A percentile compares a stretch with the other conserved stretches of the same genome.
phyloP scores from a whole-genome alignment of 2,113 vertebrate genomes.

The Stercorarius parasiticus region DNA sequence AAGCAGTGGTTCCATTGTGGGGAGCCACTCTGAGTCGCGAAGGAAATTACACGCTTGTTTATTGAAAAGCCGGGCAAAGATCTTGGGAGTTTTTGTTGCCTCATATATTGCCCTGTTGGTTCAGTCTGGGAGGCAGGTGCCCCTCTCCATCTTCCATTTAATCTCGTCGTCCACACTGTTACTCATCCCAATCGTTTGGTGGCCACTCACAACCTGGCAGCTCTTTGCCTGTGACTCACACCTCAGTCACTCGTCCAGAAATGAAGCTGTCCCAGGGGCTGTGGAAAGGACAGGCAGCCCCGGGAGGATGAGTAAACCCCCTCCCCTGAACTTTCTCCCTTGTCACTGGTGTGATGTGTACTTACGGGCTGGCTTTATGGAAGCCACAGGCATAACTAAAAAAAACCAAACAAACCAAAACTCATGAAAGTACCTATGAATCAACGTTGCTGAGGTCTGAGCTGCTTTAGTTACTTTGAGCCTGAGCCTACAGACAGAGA shows the following conservation, averaged over 20 bases:
- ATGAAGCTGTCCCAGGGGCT: background rate
- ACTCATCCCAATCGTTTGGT: background rate
- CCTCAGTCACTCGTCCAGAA: background rate
- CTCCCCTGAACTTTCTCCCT: background rate
- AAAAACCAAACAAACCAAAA: too few species aligned
- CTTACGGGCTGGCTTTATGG: background rate
- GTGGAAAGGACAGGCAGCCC: background rate
- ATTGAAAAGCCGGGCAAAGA: background rate
- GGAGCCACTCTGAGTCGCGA: background rate
- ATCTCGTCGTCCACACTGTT: background rate
- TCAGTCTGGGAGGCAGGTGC: background rate
- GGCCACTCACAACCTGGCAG: background rate
- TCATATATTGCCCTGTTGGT: accelerated
- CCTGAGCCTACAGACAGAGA: background rate
- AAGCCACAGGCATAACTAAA: background rate
- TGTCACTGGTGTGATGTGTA: background rate
- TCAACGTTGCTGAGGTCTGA: background rate
- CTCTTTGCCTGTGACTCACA: background rate
- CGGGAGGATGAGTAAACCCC: background rate
- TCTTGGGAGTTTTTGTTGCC: background rate
- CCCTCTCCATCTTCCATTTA: background rate
- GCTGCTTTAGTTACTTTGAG: background rate
- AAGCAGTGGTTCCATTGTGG: background rate
- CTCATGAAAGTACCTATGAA: background rate
- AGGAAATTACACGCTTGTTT: background rate